Base-by-base conservation (phyloP, 2,113 vertebrate species). In the Cepphus grylle region DNA sequence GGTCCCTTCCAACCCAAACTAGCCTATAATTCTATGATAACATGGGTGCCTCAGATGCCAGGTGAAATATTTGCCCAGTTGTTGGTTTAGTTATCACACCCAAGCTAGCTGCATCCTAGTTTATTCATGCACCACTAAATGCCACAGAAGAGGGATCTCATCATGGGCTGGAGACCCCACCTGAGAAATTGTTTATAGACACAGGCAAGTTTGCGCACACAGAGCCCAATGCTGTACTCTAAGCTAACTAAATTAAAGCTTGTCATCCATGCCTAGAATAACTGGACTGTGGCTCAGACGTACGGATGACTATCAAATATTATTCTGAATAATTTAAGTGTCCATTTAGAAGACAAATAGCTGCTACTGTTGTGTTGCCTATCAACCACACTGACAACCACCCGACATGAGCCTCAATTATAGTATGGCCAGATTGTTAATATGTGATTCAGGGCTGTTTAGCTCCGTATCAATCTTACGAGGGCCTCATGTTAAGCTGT, bases 381-480 rank as follows among this genome's bases (percentile, higher is more conserved):
- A 70, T 90, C 47, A 43, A 50, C 50, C 52, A 53, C 11, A 40
- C 38, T 88, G 94, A 89, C 81, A 89, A 89, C 77, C 56, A 74
- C 83, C 82, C 89, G 76, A 83, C 36, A 66, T 15, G 40, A 88
- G 50, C n/a, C 88, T 80, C 83, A 94, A 90, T 80, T 85, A 93
- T 56, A 55, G 59, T 34, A 77, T 62, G 88, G 77, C 69, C 88
- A 97, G 84, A 76, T 36, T 92, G 86, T 47, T 96, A 87, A 88
- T 61, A 93, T 23, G 82, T 27, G 49, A 95, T 86, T 81, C 80
- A 81, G 90, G 69, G 15, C 76, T 81, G 30, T 93, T 96, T 90
- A 96, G 94, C 36, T 96, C 85, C 84, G 92, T 94, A 92, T 81
- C 86, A 91, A 40, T 82, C 50, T 85, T 85, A 84, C 30, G 25